Conservation (phyloP, 2,797 vertebrate species). For the Fundulus diaphanus region DNA sequence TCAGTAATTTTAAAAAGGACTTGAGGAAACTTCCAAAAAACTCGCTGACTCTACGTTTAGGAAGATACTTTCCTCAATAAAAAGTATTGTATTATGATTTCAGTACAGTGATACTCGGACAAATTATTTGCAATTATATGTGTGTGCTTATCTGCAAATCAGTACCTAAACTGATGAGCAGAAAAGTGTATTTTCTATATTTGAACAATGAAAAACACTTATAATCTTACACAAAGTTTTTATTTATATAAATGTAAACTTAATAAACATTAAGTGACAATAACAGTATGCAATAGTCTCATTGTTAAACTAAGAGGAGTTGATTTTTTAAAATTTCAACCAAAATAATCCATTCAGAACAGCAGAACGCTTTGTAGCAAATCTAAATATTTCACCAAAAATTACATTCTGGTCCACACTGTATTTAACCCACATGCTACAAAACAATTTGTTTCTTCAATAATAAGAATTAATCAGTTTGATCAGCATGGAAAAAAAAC, state of each 20-base stretch:
- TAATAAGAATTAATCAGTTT: neutral
- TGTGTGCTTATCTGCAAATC: neutral
- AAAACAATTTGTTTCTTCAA: neutral
- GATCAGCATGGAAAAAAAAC: neutral
- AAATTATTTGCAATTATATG: neutral
- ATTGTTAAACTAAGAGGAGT: neutral
- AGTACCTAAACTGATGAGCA: neutral
- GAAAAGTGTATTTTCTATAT: neutral
- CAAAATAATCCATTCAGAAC: neutral
- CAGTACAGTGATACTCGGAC: too few relatives aligned
- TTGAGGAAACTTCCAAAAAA: too few relatives aligned
- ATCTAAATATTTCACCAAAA: neutral
- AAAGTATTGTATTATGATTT: too few relatives aligned
- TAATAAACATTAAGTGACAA: too few relatives aligned
- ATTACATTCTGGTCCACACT: neutral
- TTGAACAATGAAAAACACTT: neutral
- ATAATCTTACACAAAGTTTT: neutral
- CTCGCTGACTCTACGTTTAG: too few relatives aligned
- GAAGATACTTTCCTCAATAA: too few relatives aligned
- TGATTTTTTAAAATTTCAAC: neutral
- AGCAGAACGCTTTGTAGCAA: neutral
- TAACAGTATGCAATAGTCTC: neutral
- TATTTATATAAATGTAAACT: neutral
- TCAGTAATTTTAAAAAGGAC: too few relatives aligned
- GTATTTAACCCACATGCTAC: neutral